These are phyloP conservation scores for Vidua macroura DNA, from an alignment of 2,113 vertebrate genomes.

Conservation along the genomic window DNA sequence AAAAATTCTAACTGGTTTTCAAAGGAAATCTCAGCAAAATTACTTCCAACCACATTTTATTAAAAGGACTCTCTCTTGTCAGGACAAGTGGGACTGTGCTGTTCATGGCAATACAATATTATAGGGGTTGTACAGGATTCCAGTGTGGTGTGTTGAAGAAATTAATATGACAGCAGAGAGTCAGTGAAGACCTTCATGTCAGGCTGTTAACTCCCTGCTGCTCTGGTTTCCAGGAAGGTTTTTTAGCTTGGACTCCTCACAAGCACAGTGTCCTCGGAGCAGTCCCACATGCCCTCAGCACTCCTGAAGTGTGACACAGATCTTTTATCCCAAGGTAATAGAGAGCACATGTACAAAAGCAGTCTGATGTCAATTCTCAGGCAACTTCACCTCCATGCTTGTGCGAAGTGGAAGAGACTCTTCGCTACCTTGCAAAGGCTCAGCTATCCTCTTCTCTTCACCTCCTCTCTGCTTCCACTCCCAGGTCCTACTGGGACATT, in stretches of 20 bases:
- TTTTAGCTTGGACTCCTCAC: not conserved
- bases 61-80: not conserved
- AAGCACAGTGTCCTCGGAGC: fast-evolving
- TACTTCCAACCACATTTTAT: not conserved
- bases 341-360: not conserved
- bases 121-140: not conserved
- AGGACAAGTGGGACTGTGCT: not conserved
- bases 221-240: not conserved
- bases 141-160: not conserved
- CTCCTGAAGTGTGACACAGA: not conserved
- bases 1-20: not conserved
- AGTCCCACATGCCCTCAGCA: not conserved
- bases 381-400: not conserved
- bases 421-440: fast-evolving
- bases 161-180: not conserved
- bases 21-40: not conserved
- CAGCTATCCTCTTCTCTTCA: not conserved
- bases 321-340: not conserved
- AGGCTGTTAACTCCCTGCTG: not conserved
- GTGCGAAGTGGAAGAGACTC: not conserved
- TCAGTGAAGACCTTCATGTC: not conserved
- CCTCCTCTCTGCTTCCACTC: not conserved
- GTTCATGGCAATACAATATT: not conserved
- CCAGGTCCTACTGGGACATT: too few relatives aligned
- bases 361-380: not conserved